Conservation (phyloP, 2,113 vertebrate species). For the Zosterops hypoxanthus region DNA sequence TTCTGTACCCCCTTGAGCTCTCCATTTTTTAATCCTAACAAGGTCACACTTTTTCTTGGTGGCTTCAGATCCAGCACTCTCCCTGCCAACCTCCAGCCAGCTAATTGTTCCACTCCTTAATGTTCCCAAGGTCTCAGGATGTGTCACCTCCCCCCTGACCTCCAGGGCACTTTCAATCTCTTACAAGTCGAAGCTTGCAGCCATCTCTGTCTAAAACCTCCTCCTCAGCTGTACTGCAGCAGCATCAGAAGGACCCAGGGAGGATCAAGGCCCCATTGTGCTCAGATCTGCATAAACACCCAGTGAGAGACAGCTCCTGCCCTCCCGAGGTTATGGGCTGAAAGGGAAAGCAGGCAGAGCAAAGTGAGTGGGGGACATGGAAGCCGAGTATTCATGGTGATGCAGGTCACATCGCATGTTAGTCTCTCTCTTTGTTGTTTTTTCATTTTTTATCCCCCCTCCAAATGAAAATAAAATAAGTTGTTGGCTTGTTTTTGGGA, state of each 20-base stretch:
- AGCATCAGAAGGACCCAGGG: not conserved
- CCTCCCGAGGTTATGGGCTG: constrained; percentile 17
- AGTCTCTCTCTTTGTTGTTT: not conserved
- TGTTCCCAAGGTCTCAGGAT: not conserved
- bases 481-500: not conserved
- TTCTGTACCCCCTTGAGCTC: not conserved
- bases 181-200: not conserved
- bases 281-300: constrained; percentile 28
- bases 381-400: not conserved
- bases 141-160: not conserved
- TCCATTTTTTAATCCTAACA: not conserved
- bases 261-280: constrained; percentile 28
- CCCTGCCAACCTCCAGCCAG: not conserved
- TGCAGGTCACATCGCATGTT: not conserved
- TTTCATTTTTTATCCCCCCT: not conserved
- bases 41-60: not conserved
- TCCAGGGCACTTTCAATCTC: not conserved
- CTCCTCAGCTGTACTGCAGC: not conserved
- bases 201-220: not conserved
- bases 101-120: constrained; percentile 2
- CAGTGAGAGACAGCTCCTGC: constrained; percentile 49
- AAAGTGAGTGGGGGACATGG: not conserved
- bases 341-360: not conserved
- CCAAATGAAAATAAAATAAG: not conserved
- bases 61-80: not conserved